Percentiles rank a stretch among this genome's conserved stretches.
Evolutionary conservation across 1,140 invertebrate genomes (phyloP).

Genomic region (Drosophila truncata): DNA sequence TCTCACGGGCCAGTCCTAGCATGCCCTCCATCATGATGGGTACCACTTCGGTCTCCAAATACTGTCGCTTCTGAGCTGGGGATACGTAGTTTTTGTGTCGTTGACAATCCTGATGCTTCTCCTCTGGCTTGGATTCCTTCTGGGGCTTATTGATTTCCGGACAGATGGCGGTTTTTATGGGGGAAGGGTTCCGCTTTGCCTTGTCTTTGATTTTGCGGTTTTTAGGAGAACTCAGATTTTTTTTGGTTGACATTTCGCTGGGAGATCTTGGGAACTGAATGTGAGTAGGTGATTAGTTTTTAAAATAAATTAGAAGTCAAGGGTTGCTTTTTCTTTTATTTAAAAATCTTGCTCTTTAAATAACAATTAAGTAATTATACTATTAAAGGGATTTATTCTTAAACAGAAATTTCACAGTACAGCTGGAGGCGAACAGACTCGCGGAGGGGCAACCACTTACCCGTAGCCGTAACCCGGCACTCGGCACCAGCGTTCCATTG

Average conservation of each 20-base stretch:
- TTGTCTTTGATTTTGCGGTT: background rate
- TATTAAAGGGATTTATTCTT: conserved; percentile 29
- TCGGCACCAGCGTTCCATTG: conserved; percentile 2
- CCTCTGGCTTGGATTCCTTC: background rate
- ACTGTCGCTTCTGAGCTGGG: conserved; percentile 31
- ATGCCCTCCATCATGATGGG: conserved; percentile 70
- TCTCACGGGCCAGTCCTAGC: conserved; percentile 61
- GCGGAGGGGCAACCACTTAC: background rate
- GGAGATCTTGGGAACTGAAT: background rate
- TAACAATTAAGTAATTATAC: too few species aligned
- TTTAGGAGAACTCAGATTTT: background rate
- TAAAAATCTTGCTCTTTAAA: too few species aligned
- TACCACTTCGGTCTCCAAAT: conserved; percentile 49
- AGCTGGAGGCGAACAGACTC: conserved; percentile 1
- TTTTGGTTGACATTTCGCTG: conserved; percentile 8
- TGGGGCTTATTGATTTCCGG: conserved; percentile 17
- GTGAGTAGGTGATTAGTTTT: background rate
- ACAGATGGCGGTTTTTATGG: background rate
- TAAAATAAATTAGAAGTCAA: background rate
- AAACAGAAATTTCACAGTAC: conserved; percentile 27
- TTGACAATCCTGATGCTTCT: conserved; percentile 12
- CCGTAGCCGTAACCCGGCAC: conserved; percentile 32
- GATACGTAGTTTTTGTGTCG: conserved; percentile 1
- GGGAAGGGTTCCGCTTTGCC: background rate
- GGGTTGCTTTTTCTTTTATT: background rate